phyloP scores from a whole-genome alignment of 1,140 invertebrate genomes.

The Neodiprion pinetum region DNA sequence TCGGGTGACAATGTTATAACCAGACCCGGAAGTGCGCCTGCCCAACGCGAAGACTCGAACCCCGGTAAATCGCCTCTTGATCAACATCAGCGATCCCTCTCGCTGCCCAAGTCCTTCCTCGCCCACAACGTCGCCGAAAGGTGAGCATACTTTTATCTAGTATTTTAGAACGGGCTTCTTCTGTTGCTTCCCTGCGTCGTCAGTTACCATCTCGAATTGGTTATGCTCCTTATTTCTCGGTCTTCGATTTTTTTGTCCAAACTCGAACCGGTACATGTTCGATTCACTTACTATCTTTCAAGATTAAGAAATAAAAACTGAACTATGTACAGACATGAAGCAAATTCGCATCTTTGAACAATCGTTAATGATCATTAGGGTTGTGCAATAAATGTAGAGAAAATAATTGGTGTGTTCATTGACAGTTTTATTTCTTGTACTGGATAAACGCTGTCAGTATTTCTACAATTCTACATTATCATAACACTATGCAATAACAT shows the following conservation, averaged over 20 bases:
- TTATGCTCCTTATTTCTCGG: neutral
- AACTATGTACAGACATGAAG: neutral
- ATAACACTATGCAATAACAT: too few relatives aligned
- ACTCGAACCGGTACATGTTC: neutral
- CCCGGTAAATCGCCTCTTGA: constrained; percentile 49
- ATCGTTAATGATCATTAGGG: neutral
- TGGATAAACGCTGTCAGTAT: too few relatives aligned
- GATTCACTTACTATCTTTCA: neutral
- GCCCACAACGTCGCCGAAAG: constrained; percentile 53
- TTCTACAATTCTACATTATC: too few relatives aligned
- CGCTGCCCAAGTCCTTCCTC: constrained; percentile 70
- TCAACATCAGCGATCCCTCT: constrained; percentile 67
- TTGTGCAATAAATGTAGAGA: neutral
- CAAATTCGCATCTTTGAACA: neutral
- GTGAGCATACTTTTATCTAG: constrained; percentile 38
- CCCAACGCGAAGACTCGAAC: constrained; percentile 47
- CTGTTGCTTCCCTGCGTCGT: neutral
- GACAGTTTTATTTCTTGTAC: neutral
- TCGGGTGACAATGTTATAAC: constrained; percentile 54
- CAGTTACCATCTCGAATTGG: neutral
- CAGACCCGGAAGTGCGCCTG: constrained; percentile 65
- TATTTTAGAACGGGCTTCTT: neutral
- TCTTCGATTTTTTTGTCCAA: neutral
- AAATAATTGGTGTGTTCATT: neutral
- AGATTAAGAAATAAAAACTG: neutral